Conservation (phyloP, 2,113 vertebrate genomes). For the Isurus oxyrinchus region DNA sequence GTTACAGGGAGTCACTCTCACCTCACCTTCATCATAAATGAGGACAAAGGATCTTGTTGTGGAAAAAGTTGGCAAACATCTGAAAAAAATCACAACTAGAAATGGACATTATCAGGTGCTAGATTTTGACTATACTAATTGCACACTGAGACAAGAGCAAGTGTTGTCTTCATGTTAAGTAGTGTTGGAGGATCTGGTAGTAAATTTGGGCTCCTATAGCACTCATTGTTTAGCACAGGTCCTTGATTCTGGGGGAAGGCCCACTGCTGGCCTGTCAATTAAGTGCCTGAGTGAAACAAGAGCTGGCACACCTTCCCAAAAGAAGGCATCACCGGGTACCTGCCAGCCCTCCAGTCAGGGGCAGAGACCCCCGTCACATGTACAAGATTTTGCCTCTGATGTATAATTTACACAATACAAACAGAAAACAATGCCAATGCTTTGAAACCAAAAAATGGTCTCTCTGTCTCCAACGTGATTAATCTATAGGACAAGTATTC, state of each 20-base stretch:
- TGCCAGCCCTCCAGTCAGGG: neutral
- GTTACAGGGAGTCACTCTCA: too few species aligned
- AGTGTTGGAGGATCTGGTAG: neutral
- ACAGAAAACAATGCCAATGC: neutral
- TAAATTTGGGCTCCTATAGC: neutral
- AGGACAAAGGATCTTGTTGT: neutral
- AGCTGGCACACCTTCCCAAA: neutral
- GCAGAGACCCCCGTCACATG: neutral
- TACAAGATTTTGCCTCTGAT: neutral
- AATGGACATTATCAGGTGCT: neutral
- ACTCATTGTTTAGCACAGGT: neutral
- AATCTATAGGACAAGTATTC: neutral
- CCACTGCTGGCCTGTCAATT: neutral
- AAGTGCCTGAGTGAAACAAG: neutral
- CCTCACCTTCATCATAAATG: neutral
- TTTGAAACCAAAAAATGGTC: neutral
- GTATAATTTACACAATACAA: neutral
- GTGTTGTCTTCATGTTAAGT: neutral
- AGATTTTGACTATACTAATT: neutral
- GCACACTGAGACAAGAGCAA: neutral
- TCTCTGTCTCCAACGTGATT: neutral
- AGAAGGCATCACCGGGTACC: neutral
- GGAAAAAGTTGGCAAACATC: neutral
- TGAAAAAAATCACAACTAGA: neutral
- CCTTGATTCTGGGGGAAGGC: neutral